phyloP scores from a whole-genome alignment of 92 coral and sea anemone genomes.

The Blastomussa wellsi region DNA sequence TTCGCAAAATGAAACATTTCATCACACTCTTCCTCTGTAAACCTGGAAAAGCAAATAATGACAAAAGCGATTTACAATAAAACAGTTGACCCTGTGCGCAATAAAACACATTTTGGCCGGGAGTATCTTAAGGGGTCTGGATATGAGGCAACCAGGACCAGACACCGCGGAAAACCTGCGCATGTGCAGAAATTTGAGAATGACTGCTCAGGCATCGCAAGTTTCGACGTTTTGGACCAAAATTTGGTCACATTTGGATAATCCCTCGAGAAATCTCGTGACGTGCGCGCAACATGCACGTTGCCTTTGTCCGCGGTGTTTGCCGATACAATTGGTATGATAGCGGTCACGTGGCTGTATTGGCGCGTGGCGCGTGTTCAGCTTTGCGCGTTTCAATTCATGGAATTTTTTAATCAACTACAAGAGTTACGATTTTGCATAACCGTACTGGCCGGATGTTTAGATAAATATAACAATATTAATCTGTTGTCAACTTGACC shows the following conservation, averaged over 20 bases:
- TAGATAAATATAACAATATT: not conserved
- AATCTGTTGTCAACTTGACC: slow-evolving; percentile 1
- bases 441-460: not conserved
- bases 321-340: no score
- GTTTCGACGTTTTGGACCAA: no score
- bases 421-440: not conserved
- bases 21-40: slow-evolving; percentile 49
- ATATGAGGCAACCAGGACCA: not conserved
- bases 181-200: no score
- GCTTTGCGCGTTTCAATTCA: not conserved
- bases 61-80: not conserved
- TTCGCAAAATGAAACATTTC: slow-evolving; percentile 49
- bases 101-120: not conserved
- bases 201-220: no score
- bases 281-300: no score
- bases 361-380: not conserved
- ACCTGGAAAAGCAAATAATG: slow-evolving; percentile 22
- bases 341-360: not conserved
- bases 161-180: no score
- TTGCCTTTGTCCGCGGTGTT: no score
- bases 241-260: no score
- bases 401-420: no score
- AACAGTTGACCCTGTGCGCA: not conserved
- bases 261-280: no score
- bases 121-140: not conserved